Percentiles rank a stretch among this genome's conserved stretches.
Evolutionary conservation across 2,888 invertebrate species (phyloP).

Genomic region (Diarsia rubi): DNA sequence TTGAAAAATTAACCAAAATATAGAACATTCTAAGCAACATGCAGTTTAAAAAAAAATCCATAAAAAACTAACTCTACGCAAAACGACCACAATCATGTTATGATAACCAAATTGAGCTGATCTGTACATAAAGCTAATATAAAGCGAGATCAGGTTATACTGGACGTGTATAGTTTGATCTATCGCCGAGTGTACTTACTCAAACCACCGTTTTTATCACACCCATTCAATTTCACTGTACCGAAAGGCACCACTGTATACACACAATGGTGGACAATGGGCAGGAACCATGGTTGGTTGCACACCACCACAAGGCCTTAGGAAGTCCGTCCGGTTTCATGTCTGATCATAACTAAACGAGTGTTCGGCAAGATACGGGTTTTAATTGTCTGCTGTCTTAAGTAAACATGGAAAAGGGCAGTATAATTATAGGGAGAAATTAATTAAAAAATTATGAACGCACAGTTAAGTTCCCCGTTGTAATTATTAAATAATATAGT

Average conservation of each 20-base stretch:
- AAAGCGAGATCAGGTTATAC: too few species aligned
- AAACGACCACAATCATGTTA: too few species aligned
- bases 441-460: constrained; percentile 2
- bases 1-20: neutral
- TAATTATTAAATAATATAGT: neutral
- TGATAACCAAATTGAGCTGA: too few species aligned
- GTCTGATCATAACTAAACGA: constrained; percentile 62
- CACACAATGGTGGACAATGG: constrained; percentile 60
- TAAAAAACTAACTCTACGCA: too few species aligned
- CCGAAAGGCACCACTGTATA: constrained; percentile 40
- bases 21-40: neutral
- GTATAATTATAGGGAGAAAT: constrained; percentile 23
- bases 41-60: too few species aligned
- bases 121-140: too few species aligned
- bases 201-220: constrained; percentile 38
- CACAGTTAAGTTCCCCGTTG: neutral
- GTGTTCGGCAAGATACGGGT: constrained; percentile 48
- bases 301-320: constrained; percentile 60
- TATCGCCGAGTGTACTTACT: neutral
- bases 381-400: constrained; percentile 58
- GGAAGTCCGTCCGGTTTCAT: constrained; percentile 67
- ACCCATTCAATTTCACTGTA: constrained; percentile 52
- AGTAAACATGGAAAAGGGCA: constrained; percentile 17
- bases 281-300: constrained; percentile 62
- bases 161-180: too few species aligned